These are phyloP conservation scores for Eilema depressum DNA, from an alignment of 2,888 invertebrate species.

Conservation along the genomic window DNA sequence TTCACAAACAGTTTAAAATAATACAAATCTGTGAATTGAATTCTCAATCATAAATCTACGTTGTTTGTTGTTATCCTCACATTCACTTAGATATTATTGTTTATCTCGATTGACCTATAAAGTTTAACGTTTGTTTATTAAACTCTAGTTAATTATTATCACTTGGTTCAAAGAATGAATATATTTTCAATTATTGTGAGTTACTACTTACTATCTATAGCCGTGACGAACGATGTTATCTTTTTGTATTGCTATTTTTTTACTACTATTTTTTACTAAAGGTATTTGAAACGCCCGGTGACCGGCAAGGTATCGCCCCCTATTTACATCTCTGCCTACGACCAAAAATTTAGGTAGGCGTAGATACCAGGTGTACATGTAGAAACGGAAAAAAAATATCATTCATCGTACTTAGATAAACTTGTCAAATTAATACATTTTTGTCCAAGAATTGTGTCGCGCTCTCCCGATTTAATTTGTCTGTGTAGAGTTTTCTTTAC, in stretches of 20 bases:
- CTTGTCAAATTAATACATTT: too few species aligned
- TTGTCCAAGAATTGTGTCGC: too few species aligned
- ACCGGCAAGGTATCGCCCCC: background rate
- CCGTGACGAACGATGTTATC: background rate
- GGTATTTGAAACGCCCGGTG: background rate
- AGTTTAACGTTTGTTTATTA: constrained; percentile 2
- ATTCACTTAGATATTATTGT: constrained; percentile 4
- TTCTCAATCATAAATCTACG: background rate
- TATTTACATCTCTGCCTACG: background rate
- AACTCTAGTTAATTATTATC: background rate
- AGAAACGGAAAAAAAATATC: background rate
- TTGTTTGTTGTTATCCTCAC: background rate
- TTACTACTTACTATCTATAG: constrained; percentile 2
- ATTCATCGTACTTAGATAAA: too few species aligned
- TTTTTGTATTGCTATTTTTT: background rate
- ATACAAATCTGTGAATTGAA: background rate
- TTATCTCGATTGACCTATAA: constrained; percentile 9
- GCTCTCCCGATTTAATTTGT: too few species aligned
- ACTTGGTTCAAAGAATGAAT: background rate
- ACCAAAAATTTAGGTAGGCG: background rate
- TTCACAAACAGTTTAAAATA: background rate
- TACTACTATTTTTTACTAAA: background rate
- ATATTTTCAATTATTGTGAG: background rate
- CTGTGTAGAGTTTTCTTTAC: too few species aligned
- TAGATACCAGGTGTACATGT: background rate